Conservation (phyloP, 2,888 invertebrate species). For the Caenorhabditis uteleia region DNA sequence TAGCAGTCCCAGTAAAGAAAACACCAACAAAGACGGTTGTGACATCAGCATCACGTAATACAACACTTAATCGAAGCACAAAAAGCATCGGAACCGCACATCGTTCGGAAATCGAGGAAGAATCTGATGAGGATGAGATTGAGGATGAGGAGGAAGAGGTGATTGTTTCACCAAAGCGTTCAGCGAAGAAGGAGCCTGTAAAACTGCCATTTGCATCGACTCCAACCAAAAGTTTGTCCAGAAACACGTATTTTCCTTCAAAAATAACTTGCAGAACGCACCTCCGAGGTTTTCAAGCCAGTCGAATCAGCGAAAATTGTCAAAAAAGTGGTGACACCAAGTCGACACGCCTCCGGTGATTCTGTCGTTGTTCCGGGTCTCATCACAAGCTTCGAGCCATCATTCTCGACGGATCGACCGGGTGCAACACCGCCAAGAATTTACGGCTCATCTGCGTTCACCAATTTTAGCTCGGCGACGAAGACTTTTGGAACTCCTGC, state of each 20-base stretch:
- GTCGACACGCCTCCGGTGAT: constrained; percentile 11
- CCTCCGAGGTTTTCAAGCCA: too few relatives aligned
- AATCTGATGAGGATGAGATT: constrained; percentile 12
- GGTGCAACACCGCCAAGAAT: constrained; percentile 40
- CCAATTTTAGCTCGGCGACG: neutral
- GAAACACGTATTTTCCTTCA: neutral
- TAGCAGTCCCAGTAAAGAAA: constrained; percentile 4
- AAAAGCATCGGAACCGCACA: constrained; percentile 8
- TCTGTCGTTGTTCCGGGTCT: constrained; percentile 15
- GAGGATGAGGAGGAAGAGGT: constrained; percentile 11
- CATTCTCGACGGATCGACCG: constrained; percentile 29
- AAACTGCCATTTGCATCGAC: constrained; percentile 41
- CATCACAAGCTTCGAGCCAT: constrained; percentile 28
- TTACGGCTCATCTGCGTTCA: neutral
- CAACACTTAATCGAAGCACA: constrained; percentile 7
- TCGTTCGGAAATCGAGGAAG: constrained; percentile 28
- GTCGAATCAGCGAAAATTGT: too few relatives aligned
- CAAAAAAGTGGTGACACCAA: too few relatives aligned
- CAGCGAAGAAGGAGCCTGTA: too few relatives aligned
- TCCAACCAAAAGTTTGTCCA: constrained; percentile 25
- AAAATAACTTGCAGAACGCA: too few relatives aligned
- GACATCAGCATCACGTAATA: constrained; percentile 4
- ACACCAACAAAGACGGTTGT: constrained; percentile 1
- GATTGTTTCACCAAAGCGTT: neutral
- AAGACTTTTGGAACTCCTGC: neutral